Base-by-base conservation (phyloP, 2,113 vertebrate species). In the Xenopus borealis region DNA sequence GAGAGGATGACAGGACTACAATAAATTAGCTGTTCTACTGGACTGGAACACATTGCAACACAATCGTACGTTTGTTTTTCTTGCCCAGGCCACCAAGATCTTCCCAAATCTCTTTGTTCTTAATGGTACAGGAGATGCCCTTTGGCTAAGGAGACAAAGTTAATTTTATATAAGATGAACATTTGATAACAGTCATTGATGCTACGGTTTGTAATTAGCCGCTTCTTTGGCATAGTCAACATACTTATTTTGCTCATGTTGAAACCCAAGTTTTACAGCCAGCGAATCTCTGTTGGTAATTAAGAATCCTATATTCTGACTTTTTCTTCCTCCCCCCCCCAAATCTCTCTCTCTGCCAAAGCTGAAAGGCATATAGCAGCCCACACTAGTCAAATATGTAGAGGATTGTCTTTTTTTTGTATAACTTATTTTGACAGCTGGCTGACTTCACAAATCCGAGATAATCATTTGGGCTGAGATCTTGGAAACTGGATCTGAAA, bases 401-500 rank as follows among this genome's bases (percentile, higher is more conserved):
- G 19, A 14, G 52, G 30, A 64, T 33, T 18, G 10, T 50, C 20
- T 55, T 53, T 58, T 74, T 47, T 67, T 27, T 27, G 3, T 12
- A 46, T 46, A 44, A 62, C 63, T 58, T 74, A 67, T 74, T 74
- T 59, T 74, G 72, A 74, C 72, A 74, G 66, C 64, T 55, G 58
- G 44, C 72, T 67, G 72, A 74, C 72, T 66, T 67, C 64, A 67
- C 52, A 74, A 61, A 74, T 67, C 53, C 53, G 3, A 67, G 33
- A 67, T 67, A 67, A 74, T 74, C 63, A 74, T 67, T 74, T 11
- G 19, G 64, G 64, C 63, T 67, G 72, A 61, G 64, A 68, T 59
- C 72, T 62, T 33, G 64, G 47, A 68, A 67, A 73, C 40, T 19
- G 58, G 63, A 73, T 73, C 52, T 73, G 63, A 59, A 75, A 74